phyloP scores from a whole-genome alignment of 2,797 vertebrate species.

The Semaprochilodus insignis region DNA sequence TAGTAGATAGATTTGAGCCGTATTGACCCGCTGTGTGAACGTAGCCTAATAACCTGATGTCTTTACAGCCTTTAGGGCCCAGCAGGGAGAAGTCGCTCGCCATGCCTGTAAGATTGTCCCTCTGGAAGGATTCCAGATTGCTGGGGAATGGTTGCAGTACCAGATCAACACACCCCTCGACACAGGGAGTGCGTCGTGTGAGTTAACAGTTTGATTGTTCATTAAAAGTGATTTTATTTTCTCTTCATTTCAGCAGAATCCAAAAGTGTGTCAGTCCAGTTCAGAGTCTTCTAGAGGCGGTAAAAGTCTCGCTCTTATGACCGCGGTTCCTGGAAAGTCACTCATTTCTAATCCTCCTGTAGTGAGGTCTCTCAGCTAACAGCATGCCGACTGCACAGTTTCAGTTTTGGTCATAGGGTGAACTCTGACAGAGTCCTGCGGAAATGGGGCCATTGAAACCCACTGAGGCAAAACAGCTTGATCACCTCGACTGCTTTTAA shows the following conservation, averaged over 20 bases:
- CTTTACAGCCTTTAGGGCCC: slow-evolving; percentile 86
- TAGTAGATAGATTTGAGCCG: too few species aligned
- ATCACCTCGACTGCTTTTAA: background rate
- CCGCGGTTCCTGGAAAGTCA: background rate
- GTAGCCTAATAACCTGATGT: background rate
- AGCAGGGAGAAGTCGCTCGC: slow-evolving; percentile 90
- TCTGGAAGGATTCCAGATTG: slow-evolving; percentile 89
- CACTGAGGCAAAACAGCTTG: slow-evolving; percentile 1
- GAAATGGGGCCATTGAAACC: slow-evolving; percentile 1
- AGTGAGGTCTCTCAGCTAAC: background rate
- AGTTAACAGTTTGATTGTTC: too few species aligned
- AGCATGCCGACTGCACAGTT: background rate
- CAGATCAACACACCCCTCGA: slow-evolving; percentile 85
- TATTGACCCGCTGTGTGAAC: background rate
- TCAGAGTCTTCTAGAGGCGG: background rate
- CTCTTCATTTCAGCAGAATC: too few species aligned
- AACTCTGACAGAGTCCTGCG: background rate
- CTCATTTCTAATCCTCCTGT: too few species aligned
- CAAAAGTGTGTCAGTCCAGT: too few species aligned
- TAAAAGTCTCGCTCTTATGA: background rate
- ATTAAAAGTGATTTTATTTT: too few species aligned
- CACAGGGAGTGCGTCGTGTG: slow-evolving; percentile 81
- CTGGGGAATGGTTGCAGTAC: slow-evolving; percentile 89
- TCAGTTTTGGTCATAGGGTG: background rate
- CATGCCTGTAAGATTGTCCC: slow-evolving; percentile 88